Evolutionary conservation across 2,797 vertebrate species (phyloP), one percentile per base, ranked within the genome.

Genomic region (Ctenopoma multispine): DNA sequence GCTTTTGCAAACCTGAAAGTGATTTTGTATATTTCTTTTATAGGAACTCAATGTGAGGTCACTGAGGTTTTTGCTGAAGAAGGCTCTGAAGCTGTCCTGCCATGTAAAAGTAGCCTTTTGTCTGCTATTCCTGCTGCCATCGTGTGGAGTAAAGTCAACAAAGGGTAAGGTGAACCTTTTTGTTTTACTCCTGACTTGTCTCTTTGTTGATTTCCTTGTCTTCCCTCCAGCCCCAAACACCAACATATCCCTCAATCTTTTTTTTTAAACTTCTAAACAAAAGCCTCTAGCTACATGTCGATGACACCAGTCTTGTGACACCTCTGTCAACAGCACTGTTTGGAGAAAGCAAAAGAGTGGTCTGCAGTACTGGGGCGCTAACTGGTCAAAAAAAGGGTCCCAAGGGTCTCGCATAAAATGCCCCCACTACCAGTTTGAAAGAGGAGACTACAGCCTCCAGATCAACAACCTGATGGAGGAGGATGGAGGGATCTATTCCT

Each of bases 311-410:
- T 0, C 51, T 80, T 80, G n/a, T 73, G 59, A 54, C 31, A 12
- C 14, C 3, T 56, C 12, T 2, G 2, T 57, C 3, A 24, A 67
- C 69, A 95, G 90, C 55, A 93, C 90, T 1, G 64, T 95, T 17
- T 95, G 93, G 93, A 91, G 87, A 21, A 92, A 85, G 68, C 12
- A 84, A n/a, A 87, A 4, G 72, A 92, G 43, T 0, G 94, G 94
- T 17, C 56, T 95, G 63, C 90, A 91, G 82, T 92, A 80, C 68
- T 73, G 85, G 38, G 80, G 89, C 1, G 27, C 29, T 1, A 41
- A 0, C 12, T 91, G 69, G 91, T 14, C 7, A 6, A 4, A 18
- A 44, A 62, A 34, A 3, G 74, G 44, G 7, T 1, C 0, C 13
- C 38, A 61, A 7, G 43, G 43, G 18, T n/a, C 1, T 4, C 89